A percentile compares a stretch with the other conserved stretches of the same genome.
Evolutionary conservation across 1,140 invertebrate species (phyloP).

Genomic region (Nasonia giraulti): DNA sequence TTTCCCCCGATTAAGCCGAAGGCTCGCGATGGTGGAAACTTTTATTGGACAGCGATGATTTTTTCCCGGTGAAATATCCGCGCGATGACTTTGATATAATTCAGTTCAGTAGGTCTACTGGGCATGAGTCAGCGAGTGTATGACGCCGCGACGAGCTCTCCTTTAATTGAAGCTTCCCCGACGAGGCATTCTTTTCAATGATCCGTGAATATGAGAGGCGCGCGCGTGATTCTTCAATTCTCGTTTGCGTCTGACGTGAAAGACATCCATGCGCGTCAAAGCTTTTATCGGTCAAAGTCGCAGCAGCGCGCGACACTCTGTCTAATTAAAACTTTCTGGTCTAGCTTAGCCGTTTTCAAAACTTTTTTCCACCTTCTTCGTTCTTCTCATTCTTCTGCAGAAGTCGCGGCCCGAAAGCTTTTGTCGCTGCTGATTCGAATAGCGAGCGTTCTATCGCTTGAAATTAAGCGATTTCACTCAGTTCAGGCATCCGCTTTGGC

Average conservation of each 20-base stretch:
- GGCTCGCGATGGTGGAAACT: no score
- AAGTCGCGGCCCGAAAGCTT: neutral
- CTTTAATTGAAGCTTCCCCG: neutral
- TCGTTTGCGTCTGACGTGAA: slow-evolving; percentile 14
- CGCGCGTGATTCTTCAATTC: slow-evolving; percentile 34
- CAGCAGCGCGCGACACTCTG: slow-evolving; percentile 9
- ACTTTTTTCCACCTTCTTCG: neutral
- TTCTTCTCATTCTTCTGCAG: no score
- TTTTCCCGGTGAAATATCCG: no score
- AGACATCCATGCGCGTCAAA: neutral
- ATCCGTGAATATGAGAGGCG: neutral
- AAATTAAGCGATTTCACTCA: neutral
- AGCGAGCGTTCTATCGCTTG: neutral
- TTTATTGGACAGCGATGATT: no score
- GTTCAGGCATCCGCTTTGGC: neutral
- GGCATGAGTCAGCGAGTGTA: no score
- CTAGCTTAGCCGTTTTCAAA: slow-evolving; percentile 22
- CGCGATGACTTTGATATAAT: no score
- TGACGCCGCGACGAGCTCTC: neutral
- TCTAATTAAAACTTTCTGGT: slow-evolving; percentile 46
- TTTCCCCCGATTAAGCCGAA: no score
- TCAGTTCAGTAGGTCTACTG: no score
- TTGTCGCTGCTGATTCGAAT: neutral
- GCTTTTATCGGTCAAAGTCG: slow-evolving; percentile 36
- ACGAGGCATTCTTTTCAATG: slow-evolving; percentile 12